These are phyloP conservation scores for Drosophila gaucha DNA, from an alignment of 2,888 invertebrate species.

Conservation along the genomic window DNA sequence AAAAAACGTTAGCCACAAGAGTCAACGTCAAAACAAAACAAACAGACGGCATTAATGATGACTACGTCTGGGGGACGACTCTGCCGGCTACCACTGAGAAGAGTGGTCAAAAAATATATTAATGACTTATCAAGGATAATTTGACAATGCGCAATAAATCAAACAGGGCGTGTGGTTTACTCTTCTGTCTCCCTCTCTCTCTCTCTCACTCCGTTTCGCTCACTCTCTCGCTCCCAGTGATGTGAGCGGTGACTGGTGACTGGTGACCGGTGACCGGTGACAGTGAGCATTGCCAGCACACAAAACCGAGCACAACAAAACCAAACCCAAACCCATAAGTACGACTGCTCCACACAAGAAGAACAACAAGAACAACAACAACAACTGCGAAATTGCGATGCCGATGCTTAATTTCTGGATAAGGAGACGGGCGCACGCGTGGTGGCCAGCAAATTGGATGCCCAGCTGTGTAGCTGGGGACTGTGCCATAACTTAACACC, in stretches of 20 bases:
- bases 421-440: slow-evolving; percentile 37
- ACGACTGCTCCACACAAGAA: slow-evolving; percentile 39
- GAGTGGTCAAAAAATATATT: slow-evolving; percentile 81
- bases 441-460: slow-evolving; percentile 73
- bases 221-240: slow-evolving; percentile 4
- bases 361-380: slow-evolving; percentile 11
- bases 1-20: slow-evolving; percentile 49
- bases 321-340: slow-evolving; percentile 26
- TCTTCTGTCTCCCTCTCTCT: slow-evolving; percentile 1
- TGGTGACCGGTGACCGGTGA: slow-evolving; percentile 29
- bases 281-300: slow-evolving; percentile 32
- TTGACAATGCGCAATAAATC: slow-evolving; percentile 84
- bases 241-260: slow-evolving; percentile 21
- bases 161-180: slow-evolving; percentile 73
- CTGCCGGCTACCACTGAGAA: slow-evolving; percentile 13
- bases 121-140: slow-evolving; percentile 85
- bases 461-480: slow-evolving; percentile 70
- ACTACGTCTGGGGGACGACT: slow-evolving; percentile 13
- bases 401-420: slow-evolving; percentile 69
- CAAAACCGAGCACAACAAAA: slow-evolving; percentile 1
- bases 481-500: slow-evolving; percentile 79
- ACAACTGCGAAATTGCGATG: slow-evolving; percentile 71
- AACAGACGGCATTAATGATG: slow-evolving; percentile 54
- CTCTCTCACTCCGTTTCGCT: neutral
- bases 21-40: slow-evolving; percentile 65